Base-by-base conservation (phyloP, 2,888 invertebrate genomes). In the Cataglyphis altisquamis region DNA sequence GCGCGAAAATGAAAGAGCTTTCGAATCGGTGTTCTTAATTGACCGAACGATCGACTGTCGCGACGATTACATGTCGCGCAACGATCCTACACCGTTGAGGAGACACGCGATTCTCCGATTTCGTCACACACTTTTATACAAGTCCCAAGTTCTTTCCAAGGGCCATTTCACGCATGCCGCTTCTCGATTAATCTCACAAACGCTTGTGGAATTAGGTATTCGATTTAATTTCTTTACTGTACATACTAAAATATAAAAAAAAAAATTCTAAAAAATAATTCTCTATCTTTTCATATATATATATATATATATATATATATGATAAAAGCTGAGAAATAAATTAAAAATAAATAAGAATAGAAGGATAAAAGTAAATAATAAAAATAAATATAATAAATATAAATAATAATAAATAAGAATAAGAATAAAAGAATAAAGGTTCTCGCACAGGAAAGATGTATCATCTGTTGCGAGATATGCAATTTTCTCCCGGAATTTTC, bases 1-100 rank as follows among this genome's bases (percentile, higher is more conserved):
- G 86, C 90, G 86, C 84, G 87, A 88, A 90, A 90, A 90, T 87
- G 84, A 74, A 87, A 87, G 87, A 85, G 84, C 86, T 81, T 75
- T 82, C 87, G 81, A 86, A 86, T 86, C 86, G 75, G 36, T 82
- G 88, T 82, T 80, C 86, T 87, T 90, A 88, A 90, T 88, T 89
- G 87, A 84, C 57, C 86, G 81, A 86, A 87, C 85, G 78, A 78
- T 87, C 81, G 67, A 55, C 74, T 52, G 82, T 66, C 77, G 70
- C 66, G 48, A 74, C 60, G 84, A 86, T 87, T 84, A 85, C 63
- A 62, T 41, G 12, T 25, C 45, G 32, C 64, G 77, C 73, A 21
- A 60, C 57, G 45, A 74, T 63, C 4, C 64, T 52, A 18, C 64
- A 10, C 3, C 12, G n/a, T 48, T 4, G 45, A 39, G 29, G 25